Evolutionary conservation across 1,140 invertebrate species (phyloP), one percentile per base, ranked within the genome.

Genomic region (Hestina assimilis): DNA sequence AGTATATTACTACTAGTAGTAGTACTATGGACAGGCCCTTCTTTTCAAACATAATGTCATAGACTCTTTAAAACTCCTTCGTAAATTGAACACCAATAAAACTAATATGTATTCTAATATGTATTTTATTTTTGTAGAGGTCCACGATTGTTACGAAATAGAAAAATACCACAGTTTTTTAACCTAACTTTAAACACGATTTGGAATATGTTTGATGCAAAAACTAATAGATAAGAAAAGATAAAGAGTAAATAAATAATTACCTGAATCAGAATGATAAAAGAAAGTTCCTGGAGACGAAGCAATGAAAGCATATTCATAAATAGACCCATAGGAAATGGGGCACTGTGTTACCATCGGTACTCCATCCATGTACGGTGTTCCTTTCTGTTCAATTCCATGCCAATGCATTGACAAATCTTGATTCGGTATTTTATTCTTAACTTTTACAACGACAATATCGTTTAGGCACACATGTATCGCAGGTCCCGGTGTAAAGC

Each of bases 381-480:
- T 93, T 40, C 93, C 93, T 11, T 83, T 79, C 76, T 95, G 94
- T 4, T 91, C 89, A 33, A 95, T 89, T 0, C 95, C 95, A 69
- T 94, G 91, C 94, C 94, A 96, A 79, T 96, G 95, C 12, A 96
- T 87, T 0, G 92, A 89, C 0, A 93, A 77, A 28, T 91, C 91
- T 60, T 93, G 91, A 11, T 92, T 92, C 1, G 91, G 91, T 12
- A 96, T 83, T 35, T 91, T 90, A 72, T 96, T 96, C 8, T 91
- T 89, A 1, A 97, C 93, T 83, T 96, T 94, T 0, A 97, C 93
- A 0, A 96, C 90, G 1, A 97, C 79, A 1, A 94, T 93, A 66
- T 97, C 96, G 58, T 95, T 94, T 66, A 95, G 90, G 64, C 95
- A 97, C 0, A 96, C 95, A 83, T 96, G 92, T 43, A 97, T 95